A percentile compares a stretch with the other conserved stretches of the same genome.
phyloP scores from a whole-genome alignment of 2,797 vertebrate genomes.

The Phylloscopus collybita region DNA sequence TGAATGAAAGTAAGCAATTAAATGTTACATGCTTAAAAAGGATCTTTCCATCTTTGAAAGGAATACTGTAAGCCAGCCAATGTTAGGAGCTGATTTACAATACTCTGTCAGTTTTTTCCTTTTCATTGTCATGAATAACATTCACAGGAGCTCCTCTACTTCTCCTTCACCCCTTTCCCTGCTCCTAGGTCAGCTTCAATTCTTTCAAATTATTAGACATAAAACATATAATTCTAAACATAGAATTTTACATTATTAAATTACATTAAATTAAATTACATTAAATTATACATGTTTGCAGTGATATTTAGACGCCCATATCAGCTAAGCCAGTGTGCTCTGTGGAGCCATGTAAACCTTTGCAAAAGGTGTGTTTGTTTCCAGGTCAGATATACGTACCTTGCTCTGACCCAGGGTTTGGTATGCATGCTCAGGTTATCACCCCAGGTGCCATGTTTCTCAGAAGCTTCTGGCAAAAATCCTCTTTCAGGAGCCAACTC shows the following conservation, averaged over 20 bases:
- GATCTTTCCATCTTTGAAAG: not conserved
- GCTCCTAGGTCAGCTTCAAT: not conserved
- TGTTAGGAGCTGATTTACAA: not conserved
- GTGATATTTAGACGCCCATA: not conserved
- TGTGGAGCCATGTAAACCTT: not conserved
- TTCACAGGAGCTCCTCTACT: not conserved
- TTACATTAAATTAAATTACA: too few relatives aligned
- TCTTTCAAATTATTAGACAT: not conserved
- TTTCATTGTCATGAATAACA: not conserved
- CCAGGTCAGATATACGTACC: constrained; percentile 75
- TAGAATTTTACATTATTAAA: not conserved
- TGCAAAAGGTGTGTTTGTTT: not conserved
- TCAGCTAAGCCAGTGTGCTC: not conserved
- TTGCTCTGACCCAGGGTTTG: constrained; percentile 94
- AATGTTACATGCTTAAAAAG: not conserved
- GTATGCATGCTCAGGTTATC: constrained; percentile 88
- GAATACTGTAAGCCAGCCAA: not conserved
- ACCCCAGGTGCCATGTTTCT: constrained; percentile 93
- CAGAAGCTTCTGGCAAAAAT: constrained; percentile 84
- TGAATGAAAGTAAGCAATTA: not conserved
- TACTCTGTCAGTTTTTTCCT: not conserved
- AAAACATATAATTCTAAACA: not conserved
- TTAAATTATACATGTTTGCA: not conserved
- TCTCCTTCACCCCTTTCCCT: not conserved
- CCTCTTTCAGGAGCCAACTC: constrained; percentile 88